Evolutionary conservation across 1,140 invertebrate species (phyloP), one percentile per base, ranked within the genome.

Genomic region (Orussus abietinus): DNA sequence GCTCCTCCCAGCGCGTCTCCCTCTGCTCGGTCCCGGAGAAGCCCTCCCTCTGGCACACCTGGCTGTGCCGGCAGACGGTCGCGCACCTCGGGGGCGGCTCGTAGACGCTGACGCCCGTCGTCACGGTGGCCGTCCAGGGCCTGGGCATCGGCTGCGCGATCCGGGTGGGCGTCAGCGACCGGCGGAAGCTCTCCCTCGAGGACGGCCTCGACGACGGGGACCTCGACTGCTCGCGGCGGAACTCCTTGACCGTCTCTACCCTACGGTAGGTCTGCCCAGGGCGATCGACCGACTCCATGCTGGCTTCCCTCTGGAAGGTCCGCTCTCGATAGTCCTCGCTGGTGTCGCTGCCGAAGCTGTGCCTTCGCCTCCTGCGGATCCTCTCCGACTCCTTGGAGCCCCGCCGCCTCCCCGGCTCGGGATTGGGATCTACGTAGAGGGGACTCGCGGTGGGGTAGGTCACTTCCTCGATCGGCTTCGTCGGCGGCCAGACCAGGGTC

Each of bases 361-460:
- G 53, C 31, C 51, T 52, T 11, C 53, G 47, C 32, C 48, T 59
- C 4, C 53, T 49, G 18, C 51, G 41, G 19, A 51, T 56, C 9
- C 46, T 44, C 5, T 33, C 33, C 0, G 46, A 51, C 29, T 68
- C 61, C 18, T 6, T 52, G n/a, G 57, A 51, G 36, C 44, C 61
- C 33, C 5, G 46, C 50, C n/a, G 57, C 58, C 26, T 58, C 63
- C 5, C 71, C 64, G 5, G 50, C 2, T 51, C 49, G 3, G 65
- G 57, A 49, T 74, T 70, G 0, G 69, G 71, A 39, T 74, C 65
- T 26, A 72, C 72, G 39, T 71, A 74, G 11, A 74, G 44, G 0
- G 71, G 69, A 63, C 69, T 71, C 2, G 71, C 71, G 2, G 69
- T 74, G 1, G 69, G 69, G 45, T 72, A 74, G 2, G 69, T 72